Evolutionary conservation across 2,113 vertebrate species (phyloP), one percentile per base, ranked within the genome.

Genomic region (Sander lucioperca): DNA sequence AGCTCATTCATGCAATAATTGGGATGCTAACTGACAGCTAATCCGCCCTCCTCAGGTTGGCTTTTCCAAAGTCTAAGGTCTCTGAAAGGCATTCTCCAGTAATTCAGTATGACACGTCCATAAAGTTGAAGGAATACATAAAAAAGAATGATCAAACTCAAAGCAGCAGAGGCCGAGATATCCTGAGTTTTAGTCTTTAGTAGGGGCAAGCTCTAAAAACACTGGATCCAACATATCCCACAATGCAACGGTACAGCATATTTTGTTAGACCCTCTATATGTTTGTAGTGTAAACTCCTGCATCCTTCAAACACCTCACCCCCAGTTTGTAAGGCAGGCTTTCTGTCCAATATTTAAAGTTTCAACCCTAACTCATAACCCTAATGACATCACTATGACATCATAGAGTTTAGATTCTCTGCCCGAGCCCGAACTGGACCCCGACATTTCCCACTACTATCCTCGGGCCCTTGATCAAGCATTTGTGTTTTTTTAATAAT

Each of bases 171-270:
- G 10, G 23, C 54, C 2, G 54, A 25, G 63, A 64, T 45, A 23
- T 15, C 12, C 0, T 45, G 39, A 47, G 1, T 25, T 36, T 21
- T 39, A 6, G 3, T 54, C 19, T 14, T 11, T 16, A 45, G 23
- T 9, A 14, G 16, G 18, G 16, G 8, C 23, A 21, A 45, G 53
- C 15, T 45, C 36, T 5, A 18, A 18, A 73, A 74, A 61, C 27
- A 51, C 25, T 62, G 19, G 4, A 36, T 62, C 18, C 70, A 59
- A 70, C 67, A 25, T 71, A 43, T 43, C 56, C 56, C 36, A 48
- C 5, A 73, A 72, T 72, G 54, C 70, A 73, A 27, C 16, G 33
- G 57, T 39, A 39, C 47, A 50, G 21, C 21, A 71, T 54, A 6
- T 56, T 53, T 56, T 16, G 23, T 10, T 39, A 25, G 15, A 21